A percentile compares a stretch with the other conserved stretches of the same genome.
Evolutionary conservation across 2,113 vertebrate species (phyloP).

Genomic region (Alexandromys fortis): DNA sequence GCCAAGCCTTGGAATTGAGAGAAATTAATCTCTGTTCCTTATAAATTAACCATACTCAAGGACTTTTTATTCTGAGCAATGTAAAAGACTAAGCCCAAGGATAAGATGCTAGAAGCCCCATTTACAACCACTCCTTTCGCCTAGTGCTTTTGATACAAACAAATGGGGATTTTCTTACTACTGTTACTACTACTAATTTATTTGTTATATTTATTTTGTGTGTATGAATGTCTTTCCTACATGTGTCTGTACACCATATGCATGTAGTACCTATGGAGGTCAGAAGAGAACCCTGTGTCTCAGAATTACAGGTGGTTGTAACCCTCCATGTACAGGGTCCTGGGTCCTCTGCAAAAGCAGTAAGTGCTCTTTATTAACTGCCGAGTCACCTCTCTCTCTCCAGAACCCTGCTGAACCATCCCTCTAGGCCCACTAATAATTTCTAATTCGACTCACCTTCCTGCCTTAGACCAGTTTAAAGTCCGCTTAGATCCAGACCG

Average conservation of each 20-base stretch:
- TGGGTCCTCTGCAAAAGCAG: neutral
- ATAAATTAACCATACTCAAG: neutral
- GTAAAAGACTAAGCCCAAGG: neutral
- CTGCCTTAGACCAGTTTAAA: neutral
- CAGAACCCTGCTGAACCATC: neutral
- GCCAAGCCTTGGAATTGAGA: neutral
- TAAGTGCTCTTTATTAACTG: neutral
- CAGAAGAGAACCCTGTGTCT: neutral
- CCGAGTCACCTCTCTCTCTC: neutral
- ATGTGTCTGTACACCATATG: neutral
- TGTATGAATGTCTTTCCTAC: neutral
- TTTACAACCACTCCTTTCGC: neutral
- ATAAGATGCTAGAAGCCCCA: neutral
- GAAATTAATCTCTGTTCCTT: neutral
- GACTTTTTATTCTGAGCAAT: neutral
- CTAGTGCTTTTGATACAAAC: neutral
- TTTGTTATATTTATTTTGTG: neutral
- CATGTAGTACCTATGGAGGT: neutral
- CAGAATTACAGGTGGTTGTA: neutral
- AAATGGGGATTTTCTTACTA: neutral
- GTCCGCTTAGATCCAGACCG: neutral
- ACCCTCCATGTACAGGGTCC: neutral
- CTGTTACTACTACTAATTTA: neutral
- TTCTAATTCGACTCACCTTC: neutral
- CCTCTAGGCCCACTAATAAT: neutral